Evolutionary conservation across 1,140 invertebrate genomes (phyloP), one percentile per base, ranked within the genome.

Genomic region (Ceratina japonica): DNA sequence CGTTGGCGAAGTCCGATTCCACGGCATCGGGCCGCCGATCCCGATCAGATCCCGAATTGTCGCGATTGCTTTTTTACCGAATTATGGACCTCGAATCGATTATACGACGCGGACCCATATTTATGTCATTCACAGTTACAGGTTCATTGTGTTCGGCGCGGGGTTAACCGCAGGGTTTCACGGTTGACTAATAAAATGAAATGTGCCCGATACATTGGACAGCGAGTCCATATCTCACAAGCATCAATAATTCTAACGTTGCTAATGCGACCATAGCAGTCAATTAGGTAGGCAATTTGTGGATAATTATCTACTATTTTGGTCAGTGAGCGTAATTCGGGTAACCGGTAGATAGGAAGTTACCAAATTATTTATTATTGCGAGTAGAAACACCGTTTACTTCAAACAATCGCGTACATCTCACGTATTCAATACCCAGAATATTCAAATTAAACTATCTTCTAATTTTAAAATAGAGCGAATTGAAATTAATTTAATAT

Each of bases 101-200:
- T 12, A 24, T 56, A 16, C n/a, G 18, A 54, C n/a, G 18, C 65
- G 2, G 20, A 15, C 15, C 16, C 31, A 44, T 13, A 44, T 58
- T 58, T 66, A 49, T 5, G 7, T 44, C 22, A 65, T 24, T 37
- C 20, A n/a, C 31, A 24, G 63, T 58, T 75, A 75, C 58, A 64
- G 20, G 7, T 75, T 18, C 44, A 37, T 58, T 18, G 63, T 12
- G 3, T 44, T 65, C 31, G 31, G 54, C 44, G 10, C 3, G 52
- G 44, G 64, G 63, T 54, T 58, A 44, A 58, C 54, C 37, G 31
- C 51, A 37, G 51, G 8, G 62, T 37, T 75, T 75, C 52, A 68
- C n/a, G 73, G 52, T 75, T 59, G 16, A 58, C 52, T 68, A 75
- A 66, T 75, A 75, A 75, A 66, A 75, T 51, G 73, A 75, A 75